A percentile compares a stretch with the other conserved stretches of the same genome.
These are phyloP conservation scores for Perca schrenkii DNA, from an alignment of 2,113 vertebrate species.

Conservation along the genomic window DNA sequence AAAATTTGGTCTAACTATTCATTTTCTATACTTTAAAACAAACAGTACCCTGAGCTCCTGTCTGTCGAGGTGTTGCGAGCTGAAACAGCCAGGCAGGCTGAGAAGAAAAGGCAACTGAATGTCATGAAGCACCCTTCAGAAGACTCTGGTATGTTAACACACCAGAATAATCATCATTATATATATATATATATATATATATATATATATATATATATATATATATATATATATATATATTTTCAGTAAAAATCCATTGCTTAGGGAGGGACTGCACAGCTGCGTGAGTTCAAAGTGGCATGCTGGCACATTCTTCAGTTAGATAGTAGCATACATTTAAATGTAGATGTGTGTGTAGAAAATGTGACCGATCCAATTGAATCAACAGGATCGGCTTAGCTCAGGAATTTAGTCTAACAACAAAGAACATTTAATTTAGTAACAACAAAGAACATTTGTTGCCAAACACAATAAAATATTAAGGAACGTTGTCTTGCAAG, in stretches of 20 bases:
- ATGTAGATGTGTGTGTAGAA: not conserved
- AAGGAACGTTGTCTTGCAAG: not conserved
- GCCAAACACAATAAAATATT: not conserved
- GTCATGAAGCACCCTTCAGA: conserved; percentile 63
- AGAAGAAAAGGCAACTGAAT: conserved; percentile 62
- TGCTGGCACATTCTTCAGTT: conserved; percentile 35
- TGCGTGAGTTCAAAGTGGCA: conserved; percentile 7
- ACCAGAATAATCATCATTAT: not conserved
- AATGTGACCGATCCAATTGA: not conserved
- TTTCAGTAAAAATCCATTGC: not conserved
- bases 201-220: no score
- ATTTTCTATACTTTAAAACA: not conserved
- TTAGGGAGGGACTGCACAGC: not conserved
- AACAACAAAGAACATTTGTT: conserved; percentile 13
- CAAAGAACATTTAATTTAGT: conserved; percentile 10
- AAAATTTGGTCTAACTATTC: not conserved
- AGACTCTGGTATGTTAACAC: not conserved
- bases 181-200: no score
- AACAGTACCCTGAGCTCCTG: conserved; percentile 36
- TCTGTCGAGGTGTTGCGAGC: not conserved
- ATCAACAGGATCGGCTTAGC: conserved; percentile 21
- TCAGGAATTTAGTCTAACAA: conserved; percentile 3
- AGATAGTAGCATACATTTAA: not conserved
- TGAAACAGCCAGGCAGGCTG: conserved; percentile 30
- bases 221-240: no score